A percentile compares a stretch with the other conserved stretches of the same genome.
Evolutionary conservation across 2,113 vertebrate genomes (phyloP).

Genomic region (Tamias sibiricus): DNA sequence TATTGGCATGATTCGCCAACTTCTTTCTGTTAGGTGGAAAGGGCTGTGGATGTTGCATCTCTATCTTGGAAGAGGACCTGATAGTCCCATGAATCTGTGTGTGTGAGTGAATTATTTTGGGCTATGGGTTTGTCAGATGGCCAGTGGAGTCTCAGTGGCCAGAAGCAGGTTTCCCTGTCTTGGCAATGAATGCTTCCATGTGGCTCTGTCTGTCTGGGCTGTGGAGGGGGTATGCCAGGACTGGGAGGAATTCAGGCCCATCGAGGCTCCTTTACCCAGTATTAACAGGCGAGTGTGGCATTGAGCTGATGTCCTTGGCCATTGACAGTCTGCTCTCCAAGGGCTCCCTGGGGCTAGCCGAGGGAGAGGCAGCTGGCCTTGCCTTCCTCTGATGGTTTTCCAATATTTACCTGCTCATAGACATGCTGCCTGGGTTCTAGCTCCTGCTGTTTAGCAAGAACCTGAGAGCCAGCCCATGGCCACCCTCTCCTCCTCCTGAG

Average conservation of each 20-base stretch:
- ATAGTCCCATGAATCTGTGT: neutral
- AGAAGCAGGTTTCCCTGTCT: neutral
- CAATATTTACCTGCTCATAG: neutral
- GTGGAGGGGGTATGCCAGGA: neutral
- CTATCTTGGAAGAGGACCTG: neutral
- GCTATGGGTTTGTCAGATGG: neutral
- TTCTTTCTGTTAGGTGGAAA: neutral
- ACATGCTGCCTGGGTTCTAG: neutral
- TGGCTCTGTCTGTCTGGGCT: neutral
- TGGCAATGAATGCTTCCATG: neutral
- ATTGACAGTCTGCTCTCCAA: slow-evolving; percentile 49
- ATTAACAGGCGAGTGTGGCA: neutral
- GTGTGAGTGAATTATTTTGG: neutral
- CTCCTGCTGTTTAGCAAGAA: slow-evolving; percentile 12
- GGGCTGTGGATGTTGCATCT: neutral
- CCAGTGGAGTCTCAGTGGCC: neutral
- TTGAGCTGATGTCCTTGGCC: slow-evolving; percentile 66
- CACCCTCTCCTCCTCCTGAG: neutral
- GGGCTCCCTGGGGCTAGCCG: slow-evolving; percentile 57
- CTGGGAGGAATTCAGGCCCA: neutral
- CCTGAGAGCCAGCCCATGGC: neutral
- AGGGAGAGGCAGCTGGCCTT: slow-evolving; percentile 61
- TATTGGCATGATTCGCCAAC: neutral
- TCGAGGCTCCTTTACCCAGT: neutral
- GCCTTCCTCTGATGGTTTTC: slow-evolving; percentile 57